A percentile compares a stretch with the other conserved stretches of the same genome.
These are phyloP conservation scores for Gambelia wislizenii DNA, from an alignment of 2,797 vertebrate genomes.

Conservation along the genomic window DNA sequence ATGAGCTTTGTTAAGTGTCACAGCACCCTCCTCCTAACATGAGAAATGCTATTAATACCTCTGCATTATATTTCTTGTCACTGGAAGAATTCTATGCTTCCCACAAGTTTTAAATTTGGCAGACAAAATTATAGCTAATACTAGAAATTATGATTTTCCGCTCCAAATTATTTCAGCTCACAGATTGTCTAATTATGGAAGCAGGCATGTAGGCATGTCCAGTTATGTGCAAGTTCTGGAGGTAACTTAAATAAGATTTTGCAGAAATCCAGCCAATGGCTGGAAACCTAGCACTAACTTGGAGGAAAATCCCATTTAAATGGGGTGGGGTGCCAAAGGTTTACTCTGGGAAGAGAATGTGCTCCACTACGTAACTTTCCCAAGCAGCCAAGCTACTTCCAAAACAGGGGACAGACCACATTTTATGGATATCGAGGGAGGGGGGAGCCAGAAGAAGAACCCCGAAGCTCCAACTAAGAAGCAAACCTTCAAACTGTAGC, in stretches of 20 bases:
- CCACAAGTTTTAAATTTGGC: constrained; percentile 39
- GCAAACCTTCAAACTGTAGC: accelerated
- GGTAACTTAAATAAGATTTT: not conserved
- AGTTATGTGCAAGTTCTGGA: not conserved
- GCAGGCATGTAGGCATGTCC: not conserved
- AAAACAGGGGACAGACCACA: not conserved
- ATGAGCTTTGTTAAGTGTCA: constrained; percentile 28
- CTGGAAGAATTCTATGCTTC: constrained; percentile 42
- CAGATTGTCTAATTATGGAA: not conserved
- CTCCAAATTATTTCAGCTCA: constrained; percentile 48
- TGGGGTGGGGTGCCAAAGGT: not conserved
- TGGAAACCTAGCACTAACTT: no score
- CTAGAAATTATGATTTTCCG: constrained; percentile 21
- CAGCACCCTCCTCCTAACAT: constrained; percentile 5
- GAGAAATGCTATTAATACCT: not conserved
- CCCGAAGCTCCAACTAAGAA: not conserved
- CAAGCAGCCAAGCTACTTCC: not conserved
- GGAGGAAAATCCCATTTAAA: not conserved
- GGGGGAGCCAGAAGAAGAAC: not conserved
- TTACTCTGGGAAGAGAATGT: not conserved
- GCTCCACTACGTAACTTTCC: not conserved
- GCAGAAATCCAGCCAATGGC: no score
- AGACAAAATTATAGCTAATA: constrained; percentile 40
- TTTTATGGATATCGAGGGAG: not conserved
- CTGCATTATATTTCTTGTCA: constrained; percentile 45